Evolutionary conservation across 2,113 vertebrate genomes (phyloP).

Genomic region (Perca flavescens): DNA sequence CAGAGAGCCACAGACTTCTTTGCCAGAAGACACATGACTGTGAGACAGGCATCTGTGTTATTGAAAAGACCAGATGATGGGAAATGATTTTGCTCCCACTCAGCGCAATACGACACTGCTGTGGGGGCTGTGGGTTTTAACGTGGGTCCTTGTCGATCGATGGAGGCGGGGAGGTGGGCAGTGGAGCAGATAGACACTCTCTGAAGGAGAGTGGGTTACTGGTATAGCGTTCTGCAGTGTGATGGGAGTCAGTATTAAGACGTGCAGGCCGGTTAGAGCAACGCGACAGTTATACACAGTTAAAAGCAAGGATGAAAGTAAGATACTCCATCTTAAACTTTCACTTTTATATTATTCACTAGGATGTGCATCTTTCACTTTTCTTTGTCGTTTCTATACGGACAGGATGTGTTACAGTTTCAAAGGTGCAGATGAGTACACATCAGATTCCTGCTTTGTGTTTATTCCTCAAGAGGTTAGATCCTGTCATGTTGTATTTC

Average conservation of each 20-base stretch:
- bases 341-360: background rate
- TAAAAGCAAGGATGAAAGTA: background rate
- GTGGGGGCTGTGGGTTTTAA: slow-evolving; percentile 19
- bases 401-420: too few relatives aligned
- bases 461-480: background rate
- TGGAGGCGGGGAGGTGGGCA: background rate
- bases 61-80: slow-evolving; percentile 23
- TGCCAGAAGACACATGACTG: background rate
- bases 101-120: slow-evolving; percentile 21
- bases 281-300: background rate
- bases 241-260: slow-evolving; percentile 1
- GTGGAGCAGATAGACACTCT: background rate
- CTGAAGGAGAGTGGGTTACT: slow-evolving; percentile 23
- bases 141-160: slow-evolving; percentile 15
- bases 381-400: background rate
- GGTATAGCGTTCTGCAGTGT: background rate
- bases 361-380: background rate
- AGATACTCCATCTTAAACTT: background rate
- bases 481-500: background rate
- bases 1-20: background rate
- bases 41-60: background rate
- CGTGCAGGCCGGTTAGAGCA: background rate
- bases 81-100: slow-evolving; percentile 15
- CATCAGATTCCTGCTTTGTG: background rate
- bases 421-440: background rate